A percentile compares a stretch with the other conserved stretches of the same genome.
Conservation (phyloP, 2,888 invertebrate genomes). For the Melangyna quadrimaculata region DNA sequence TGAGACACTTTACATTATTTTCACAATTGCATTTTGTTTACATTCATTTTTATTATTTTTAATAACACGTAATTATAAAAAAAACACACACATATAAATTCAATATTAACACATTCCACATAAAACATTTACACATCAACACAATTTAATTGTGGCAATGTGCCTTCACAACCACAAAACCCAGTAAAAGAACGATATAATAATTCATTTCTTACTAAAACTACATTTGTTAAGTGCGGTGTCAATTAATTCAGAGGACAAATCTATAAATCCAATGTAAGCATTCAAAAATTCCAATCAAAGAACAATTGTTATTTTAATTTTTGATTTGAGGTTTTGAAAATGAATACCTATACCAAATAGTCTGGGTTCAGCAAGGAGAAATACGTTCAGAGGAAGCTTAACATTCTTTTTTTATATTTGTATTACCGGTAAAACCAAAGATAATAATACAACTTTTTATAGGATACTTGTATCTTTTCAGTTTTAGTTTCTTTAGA, state of each 20-base stretch:
- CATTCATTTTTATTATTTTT: too few species aligned
- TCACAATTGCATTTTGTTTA: neutral
- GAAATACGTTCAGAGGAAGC: too few species aligned
- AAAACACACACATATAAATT: neutral
- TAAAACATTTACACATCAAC: neutral
- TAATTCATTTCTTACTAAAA: neutral
- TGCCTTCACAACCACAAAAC: neutral
- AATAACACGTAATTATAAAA: neutral
- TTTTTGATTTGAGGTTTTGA: neutral
- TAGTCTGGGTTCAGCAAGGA: too few species aligned
- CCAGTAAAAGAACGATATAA: neutral
- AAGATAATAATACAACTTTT: too few species aligned
- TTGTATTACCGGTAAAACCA: too few species aligned
- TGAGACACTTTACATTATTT: neutral
- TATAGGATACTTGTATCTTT: too few species aligned
- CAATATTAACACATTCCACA: neutral
- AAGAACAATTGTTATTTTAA: neutral
- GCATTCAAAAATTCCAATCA: neutral
- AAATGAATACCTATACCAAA: neutral
- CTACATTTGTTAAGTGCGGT: neutral
- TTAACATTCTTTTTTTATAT: too few species aligned
- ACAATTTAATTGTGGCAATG: neutral
- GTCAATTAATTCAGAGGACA: neutral
- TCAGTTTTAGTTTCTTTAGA: too few species aligned
- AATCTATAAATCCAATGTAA: neutral